Conservation (phyloP, 1,140 invertebrate species). For the Calosoma granatense region DNA sequence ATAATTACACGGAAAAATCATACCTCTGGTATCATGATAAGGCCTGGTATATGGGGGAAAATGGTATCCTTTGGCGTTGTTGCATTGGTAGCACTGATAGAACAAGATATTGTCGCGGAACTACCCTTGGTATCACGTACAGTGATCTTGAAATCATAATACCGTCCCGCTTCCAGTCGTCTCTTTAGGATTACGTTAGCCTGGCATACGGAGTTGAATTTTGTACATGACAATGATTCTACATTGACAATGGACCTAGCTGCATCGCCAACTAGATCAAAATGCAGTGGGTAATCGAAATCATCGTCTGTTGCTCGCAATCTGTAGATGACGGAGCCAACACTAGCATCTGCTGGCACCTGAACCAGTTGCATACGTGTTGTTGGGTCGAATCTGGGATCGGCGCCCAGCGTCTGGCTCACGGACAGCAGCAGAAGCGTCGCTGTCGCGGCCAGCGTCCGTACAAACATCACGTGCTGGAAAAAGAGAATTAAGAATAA, state of each 20-base stretch:
- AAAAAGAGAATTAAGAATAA: no score
- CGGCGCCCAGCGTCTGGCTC: slow-evolving; percentile 34
- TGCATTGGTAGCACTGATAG: slow-evolving; percentile 71
- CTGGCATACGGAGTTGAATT: slow-evolving; percentile 73
- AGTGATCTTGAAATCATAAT: slow-evolving; percentile 69
- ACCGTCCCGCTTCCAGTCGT: slow-evolving; percentile 59
- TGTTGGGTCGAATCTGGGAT: slow-evolving; percentile 69
- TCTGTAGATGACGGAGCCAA: slow-evolving; percentile 74
- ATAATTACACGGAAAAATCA: no score
- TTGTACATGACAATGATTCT: slow-evolving; percentile 67
- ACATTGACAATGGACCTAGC: slow-evolving; percentile 60
- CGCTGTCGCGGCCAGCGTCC: no score
- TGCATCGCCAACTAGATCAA: slow-evolving; percentile 63
- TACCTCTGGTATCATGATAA: slow-evolving; percentile 73
- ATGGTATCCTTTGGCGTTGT: slow-evolving; percentile 66
- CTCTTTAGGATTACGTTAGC: slow-evolving; percentile 70
- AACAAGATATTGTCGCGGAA: slow-evolving; percentile 63
- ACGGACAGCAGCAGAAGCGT: slow-evolving; percentile 15
- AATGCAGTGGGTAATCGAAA: slow-evolving; percentile 74
- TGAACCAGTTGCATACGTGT: slow-evolving; percentile 70
- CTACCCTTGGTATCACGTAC: slow-evolving; percentile 69
- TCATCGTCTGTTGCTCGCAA: slow-evolving; percentile 77
- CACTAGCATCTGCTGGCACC: slow-evolving; percentile 67
- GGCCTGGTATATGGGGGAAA: slow-evolving; percentile 71
- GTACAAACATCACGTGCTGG: no score